Percentiles rank a stretch among this genome's conserved stretches.
Conservation (phyloP, 2,888 invertebrate species). For the Autographa gamma region DNA sequence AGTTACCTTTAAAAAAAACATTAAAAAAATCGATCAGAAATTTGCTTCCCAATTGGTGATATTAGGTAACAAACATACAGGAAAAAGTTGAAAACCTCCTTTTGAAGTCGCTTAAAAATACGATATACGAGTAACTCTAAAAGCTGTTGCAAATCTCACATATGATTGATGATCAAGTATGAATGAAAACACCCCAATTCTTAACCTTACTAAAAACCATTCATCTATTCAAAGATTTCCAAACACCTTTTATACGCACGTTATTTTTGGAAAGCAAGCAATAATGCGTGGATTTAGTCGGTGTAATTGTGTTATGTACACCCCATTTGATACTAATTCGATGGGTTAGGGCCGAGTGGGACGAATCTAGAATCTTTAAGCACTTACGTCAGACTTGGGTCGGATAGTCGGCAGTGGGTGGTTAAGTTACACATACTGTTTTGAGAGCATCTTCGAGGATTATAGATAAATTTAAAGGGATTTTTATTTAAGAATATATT, state of each 20-base stretch:
- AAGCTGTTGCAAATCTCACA: conserved; percentile 7
- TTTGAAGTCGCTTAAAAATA: background rate
- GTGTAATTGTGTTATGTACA: conserved; percentile 58
- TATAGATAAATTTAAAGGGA: no score
- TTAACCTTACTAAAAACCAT: conserved; percentile 12
- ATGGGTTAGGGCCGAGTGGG: conserved; percentile 49
- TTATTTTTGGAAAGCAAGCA: conserved; percentile 32
- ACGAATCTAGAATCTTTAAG: conserved; percentile 37
- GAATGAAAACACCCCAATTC: conserved; percentile 10
- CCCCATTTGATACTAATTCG: conserved; percentile 67
- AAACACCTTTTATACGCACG: conserved; percentile 32
- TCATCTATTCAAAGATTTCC: conserved; percentile 23
- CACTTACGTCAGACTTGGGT: conserved; percentile 8
- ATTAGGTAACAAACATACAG: no score
- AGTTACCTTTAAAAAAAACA: no score
- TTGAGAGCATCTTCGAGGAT: no score
- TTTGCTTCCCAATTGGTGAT: no score
- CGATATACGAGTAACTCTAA: background rate
- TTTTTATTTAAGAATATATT: no score
- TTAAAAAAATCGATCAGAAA: no score
- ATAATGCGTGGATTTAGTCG: conserved; percentile 41
- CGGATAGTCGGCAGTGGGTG: background rate
- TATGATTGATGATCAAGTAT: conserved; percentile 26
- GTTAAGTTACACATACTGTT: background rate
- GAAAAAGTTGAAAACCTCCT: no score